phyloP scores from a whole-genome alignment of 2,797 vertebrate genomes.

The Carcharodon carcharias region DNA sequence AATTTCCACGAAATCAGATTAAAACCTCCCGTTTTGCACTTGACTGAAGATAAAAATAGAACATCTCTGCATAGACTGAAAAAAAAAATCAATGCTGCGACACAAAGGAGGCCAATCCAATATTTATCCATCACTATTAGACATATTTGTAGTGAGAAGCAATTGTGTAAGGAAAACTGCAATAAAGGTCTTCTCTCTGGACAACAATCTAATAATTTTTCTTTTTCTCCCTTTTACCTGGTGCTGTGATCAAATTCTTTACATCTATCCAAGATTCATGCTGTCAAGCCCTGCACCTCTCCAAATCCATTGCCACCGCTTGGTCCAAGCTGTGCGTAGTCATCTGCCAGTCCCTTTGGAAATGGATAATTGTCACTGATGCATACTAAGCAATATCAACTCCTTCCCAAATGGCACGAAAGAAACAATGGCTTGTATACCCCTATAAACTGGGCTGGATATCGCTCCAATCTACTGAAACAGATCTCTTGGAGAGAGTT shows the following conservation, averaged over 20 bases:
- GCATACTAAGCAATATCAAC: background rate
- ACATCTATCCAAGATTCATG: background rate
- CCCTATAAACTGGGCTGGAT: background rate
- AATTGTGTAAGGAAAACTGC: background rate
- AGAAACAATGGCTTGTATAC: background rate
- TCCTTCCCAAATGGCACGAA: background rate
- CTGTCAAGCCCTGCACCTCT: background rate
- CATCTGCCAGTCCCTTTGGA: background rate
- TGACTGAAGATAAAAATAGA: background rate
- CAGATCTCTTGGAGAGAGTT: no score
- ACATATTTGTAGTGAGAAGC: no score
- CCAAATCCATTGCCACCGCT: no score
- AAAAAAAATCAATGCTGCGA: background rate
- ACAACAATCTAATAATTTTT: background rate
- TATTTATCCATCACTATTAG: background rate
- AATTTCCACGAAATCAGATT: background rate
- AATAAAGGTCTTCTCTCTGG: background rate
- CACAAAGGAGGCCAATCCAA: background rate
- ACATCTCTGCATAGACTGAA: background rate
- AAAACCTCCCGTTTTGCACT: background rate
- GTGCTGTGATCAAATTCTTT: background rate
- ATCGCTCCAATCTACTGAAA: background rate
- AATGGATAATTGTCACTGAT: background rate
- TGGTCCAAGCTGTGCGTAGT: background rate
- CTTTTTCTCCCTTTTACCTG: background rate